phyloP scores from a whole-genome alignment of 2,888 invertebrate species.

The Dicyrtoma fusca region DNA sequence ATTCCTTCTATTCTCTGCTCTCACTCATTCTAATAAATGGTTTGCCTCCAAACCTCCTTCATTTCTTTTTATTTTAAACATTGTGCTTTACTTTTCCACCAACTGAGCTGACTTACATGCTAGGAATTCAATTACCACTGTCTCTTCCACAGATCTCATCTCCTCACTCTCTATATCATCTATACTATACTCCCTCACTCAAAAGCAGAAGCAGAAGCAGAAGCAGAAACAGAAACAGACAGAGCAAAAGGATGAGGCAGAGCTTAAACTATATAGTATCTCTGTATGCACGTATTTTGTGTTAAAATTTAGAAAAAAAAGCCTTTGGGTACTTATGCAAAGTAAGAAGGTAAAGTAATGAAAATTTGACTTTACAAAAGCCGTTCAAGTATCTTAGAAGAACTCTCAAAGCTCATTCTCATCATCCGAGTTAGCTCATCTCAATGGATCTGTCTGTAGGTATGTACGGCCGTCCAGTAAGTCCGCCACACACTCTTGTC shows the following conservation, averaged over 20 bases:
- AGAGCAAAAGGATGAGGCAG: background rate
- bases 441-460: constrained; percentile 2
- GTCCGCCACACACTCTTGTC: too few relatives aligned
- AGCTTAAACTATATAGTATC: background rate
- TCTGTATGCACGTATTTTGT: constrained; percentile 21
- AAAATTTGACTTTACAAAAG: constrained; percentile 32
- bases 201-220: too few relatives aligned
- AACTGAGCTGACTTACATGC: too few relatives aligned
- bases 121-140: too few relatives aligned
- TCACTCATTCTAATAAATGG: constrained; percentile 22
- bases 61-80: constrained; percentile 2
- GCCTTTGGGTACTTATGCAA: constrained; percentile 28
- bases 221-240: too few relatives aligned
- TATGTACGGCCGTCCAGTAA: background rate
- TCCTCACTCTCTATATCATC: too few relatives aligned
- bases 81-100: constrained; percentile 1
- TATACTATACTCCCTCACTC: too few relatives aligned
- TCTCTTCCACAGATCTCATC: too few relatives aligned
- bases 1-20: constrained; percentile 24
- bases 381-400: constrained; percentile 23
- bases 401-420: constrained; percentile 15
- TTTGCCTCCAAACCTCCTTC: constrained; percentile 18
- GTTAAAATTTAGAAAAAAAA: constrained; percentile 25
- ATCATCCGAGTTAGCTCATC: too few relatives aligned
- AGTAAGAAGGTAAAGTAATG: constrained; percentile 13